Conservation (phyloP, 2,888 invertebrate genomes). For the Hypomecis punctinalis region DNA sequence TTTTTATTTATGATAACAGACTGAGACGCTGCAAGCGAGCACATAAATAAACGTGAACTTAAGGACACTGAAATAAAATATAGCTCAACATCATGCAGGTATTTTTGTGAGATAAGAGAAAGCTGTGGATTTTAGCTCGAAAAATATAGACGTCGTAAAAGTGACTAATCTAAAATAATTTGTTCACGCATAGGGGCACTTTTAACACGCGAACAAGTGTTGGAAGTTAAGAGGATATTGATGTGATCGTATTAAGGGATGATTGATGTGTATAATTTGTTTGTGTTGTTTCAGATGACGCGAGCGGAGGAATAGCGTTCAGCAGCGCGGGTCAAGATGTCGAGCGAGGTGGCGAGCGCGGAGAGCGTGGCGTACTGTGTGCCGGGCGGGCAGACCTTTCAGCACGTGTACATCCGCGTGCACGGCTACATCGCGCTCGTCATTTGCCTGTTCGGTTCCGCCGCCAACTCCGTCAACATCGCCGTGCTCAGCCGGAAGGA, state of each 20-base stretch:
- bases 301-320: conserved; percentile 3
- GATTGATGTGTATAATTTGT: background rate
- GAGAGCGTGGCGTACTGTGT: conserved; percentile 76
- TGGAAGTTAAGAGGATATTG: conserved; percentile 3
- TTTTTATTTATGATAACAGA: conserved; percentile 53
- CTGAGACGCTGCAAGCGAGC: conserved; percentile 42
- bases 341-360: conserved; percentile 47
- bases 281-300: conserved; percentile 39
- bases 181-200: conserved; percentile 8
- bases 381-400: conserved; percentile 84
- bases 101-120: conserved; percentile 30
- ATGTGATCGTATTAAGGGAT: background rate
- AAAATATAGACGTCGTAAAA: conserved; percentile 29
- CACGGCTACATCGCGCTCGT: conserved; percentile 95
- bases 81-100: conserved; percentile 41
- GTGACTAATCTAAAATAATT: conserved; percentile 33
- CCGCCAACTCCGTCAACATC: conserved; percentile 95
- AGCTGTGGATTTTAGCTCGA: conserved; percentile 23
- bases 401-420: conserved; percentile 87
- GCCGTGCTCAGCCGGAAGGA: conserved; percentile 95
- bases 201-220: conserved; percentile 8
- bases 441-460: conserved; percentile 95
- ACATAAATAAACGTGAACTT: conserved; percentile 52
- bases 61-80: conserved; percentile 45
- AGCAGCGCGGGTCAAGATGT: conserved; percentile 45